Base-by-base conservation (phyloP, 1,140 invertebrate species). In the Aphis craccivora region DNA sequence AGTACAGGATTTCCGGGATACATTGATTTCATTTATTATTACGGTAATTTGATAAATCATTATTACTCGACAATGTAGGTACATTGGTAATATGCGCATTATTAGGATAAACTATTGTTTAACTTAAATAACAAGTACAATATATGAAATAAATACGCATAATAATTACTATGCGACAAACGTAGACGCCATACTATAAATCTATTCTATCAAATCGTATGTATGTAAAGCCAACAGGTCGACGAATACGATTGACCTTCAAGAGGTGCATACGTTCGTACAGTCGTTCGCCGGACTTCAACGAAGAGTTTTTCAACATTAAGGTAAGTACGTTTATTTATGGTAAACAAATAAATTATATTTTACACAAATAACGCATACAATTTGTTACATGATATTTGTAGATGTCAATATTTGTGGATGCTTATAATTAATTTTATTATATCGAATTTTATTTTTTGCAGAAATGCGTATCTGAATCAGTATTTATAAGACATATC, bases 161-260 rank as follows among this genome's bases (percentile, higher is more conserved):
- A 92, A 51, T 83, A 81, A 92, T 92, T 92, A 92, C 45, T 83
- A 83, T 51, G 60, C 60, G 43, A 83, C 90, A 23, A 92, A 83
- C 76, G 90, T 92, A 35, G n/a, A 76, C 89, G 35, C 25, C 11
- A 60, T 81, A 48, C 30, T 83, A 83, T 51, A 76, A 76, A 92
- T 81, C 43, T 48, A 83, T 92, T 83, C 40, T 51, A 51, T 48
- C 20, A 51, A 92, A 92, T 92, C 67, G 67, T 83, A 51, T 92
- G 43, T 83, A 92, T 92, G 43, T 83, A 92, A 92, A 92, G 45
- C 8, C 43, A 40, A 83, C 43, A 51, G 90, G 90, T 92, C 90
- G 67, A 51, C 23, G 90, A 92, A 92, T 92, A 92, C 67, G 43
- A 92, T 92, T 92, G 67, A 92, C 90, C 90, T 92, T 81, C 90